Evolutionary conservation across 1,140 invertebrate genomes (phyloP), one percentile per base, ranked within the genome.

Genomic region (Palaemon carinicauda): DNA sequence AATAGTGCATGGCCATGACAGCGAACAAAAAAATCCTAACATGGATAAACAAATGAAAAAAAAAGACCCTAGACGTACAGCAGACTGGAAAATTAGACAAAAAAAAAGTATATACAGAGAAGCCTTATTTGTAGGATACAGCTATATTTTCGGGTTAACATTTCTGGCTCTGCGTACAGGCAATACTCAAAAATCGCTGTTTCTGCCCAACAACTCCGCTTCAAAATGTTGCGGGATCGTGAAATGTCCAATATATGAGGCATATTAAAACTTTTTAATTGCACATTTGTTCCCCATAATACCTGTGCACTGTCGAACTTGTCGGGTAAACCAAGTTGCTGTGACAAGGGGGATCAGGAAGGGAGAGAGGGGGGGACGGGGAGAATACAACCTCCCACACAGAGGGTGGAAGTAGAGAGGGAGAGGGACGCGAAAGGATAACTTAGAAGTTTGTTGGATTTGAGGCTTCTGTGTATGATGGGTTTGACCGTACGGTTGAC

Each of bases 181-280:
- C 82, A 78, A 78, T 78, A 69, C 82, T 85, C 82, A 85, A 85
- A 85, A 77, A 74, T 85, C 82, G 51, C 27, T 69, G 74, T 85
- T 54, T 53, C 82, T 31, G 82, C 27, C 84, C 69, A 73, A 75
- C 84, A 86, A 80, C 73, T 86, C 56, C 84, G 80, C 84, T 78
- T 69, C 77, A 86, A 86, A 86, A 86, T 86, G 84, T 86, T 53
- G 84, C 52, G 69, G 78, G 84, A 80, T 86, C 84, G 84, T 86
- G 84, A 86, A 86, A 86, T 86, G 84, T 54, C 84, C 65, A 86
- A 86, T 86, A 80, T 78, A 86, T 86, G 84, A 56, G 84, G 84
- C 84, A 86, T 86, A 86, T 86, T 86, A 86, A 86, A 86, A 86
- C 84, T 86, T 86, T 86, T 86, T 86, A 86, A 86, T 86, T 86